Percentiles rank a stretch among this genome's conserved stretches.
These are phyloP conservation scores for Drosophila kuntzei DNA, from an alignment of 2,888 invertebrate species.

Conservation along the genomic window DNA sequence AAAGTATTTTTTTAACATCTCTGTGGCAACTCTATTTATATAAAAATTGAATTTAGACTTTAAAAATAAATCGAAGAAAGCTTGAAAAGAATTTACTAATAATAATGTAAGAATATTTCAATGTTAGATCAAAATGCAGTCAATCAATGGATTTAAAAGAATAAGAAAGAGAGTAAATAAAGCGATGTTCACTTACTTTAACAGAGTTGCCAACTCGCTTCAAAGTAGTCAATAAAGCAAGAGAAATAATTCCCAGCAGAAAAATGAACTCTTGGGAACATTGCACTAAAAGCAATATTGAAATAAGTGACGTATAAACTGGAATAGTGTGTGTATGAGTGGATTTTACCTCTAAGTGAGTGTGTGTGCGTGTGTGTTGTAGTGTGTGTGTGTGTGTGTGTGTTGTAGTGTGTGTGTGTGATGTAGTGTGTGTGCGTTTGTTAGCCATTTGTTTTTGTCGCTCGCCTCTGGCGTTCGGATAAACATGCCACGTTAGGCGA, in stretches of 20 bases:
- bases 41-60: not conserved
- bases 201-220: slow-evolving; percentile 4
- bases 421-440: slow-evolving; percentile 38
- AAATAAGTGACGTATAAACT: slow-evolving; percentile 47
- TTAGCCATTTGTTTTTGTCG: slow-evolving; percentile 71
- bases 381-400: not conserved
- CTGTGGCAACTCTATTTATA: too few relatives aligned
- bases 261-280: not conserved
- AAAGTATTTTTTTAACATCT: too few relatives aligned
- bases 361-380: slow-evolving; percentile 8
- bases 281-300: slow-evolving; percentile 16
- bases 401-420: not conserved
- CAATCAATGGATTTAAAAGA: too few relatives aligned
- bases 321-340: slow-evolving; percentile 7
- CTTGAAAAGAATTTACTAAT: too few relatives aligned
- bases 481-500: slow-evolving; percentile 78
- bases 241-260: not conserved
- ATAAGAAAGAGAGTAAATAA: not conserved
- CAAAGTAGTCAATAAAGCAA: slow-evolving; percentile 1
- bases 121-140: too few relatives aligned
- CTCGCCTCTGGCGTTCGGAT: slow-evolving; percentile 58
- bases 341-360: not conserved
- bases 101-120: too few relatives aligned
- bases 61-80: too few relatives aligned
- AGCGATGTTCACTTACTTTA: not conserved